Evolutionary conservation across 2,888 invertebrate species (phyloP).

Genomic region (Drosophila acutilabella): DNA sequence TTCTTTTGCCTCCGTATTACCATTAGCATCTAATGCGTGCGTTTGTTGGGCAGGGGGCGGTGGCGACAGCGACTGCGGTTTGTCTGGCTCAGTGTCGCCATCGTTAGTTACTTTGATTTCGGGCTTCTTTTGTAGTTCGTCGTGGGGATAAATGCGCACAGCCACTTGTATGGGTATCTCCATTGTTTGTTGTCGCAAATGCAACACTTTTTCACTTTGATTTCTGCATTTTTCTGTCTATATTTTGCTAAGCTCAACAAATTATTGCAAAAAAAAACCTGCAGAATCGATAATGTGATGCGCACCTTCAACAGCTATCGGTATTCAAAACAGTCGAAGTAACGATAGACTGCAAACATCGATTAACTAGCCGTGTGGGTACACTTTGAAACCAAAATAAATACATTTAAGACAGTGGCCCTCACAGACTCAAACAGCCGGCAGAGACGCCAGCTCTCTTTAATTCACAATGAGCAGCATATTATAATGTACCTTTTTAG

Average conservation of each 20-base stretch:
- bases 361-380: background rate
- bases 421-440: no score
- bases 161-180: constrained; percentile 91
- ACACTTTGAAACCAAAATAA: background rate
- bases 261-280: constrained; percentile 47
- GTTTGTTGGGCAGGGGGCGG: constrained; percentile 1
- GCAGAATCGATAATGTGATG: constrained; percentile 80
- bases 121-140: constrained; percentile 27
- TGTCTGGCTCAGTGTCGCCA: constrained; percentile 65
- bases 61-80: constrained; percentile 41
- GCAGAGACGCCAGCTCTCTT: no score
- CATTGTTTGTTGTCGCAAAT: constrained; percentile 84
- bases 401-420: no score
- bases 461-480: no score
- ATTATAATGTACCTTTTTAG: no score
- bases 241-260: constrained; percentile 54
- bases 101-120: constrained; percentile 32
- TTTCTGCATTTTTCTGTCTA: constrained; percentile 41
- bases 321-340: constrained; percentile 4
- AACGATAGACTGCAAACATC: constrained; percentile 3
- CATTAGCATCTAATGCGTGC: constrained; percentile 47
- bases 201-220: constrained; percentile 51
- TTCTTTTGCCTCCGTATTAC: constrained; percentile 31
- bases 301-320: constrained; percentile 57
- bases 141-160: constrained; percentile 87